phyloP scores from a whole-genome alignment of 2,888 invertebrate species.

The Eucriotettix oculatus region DNA sequence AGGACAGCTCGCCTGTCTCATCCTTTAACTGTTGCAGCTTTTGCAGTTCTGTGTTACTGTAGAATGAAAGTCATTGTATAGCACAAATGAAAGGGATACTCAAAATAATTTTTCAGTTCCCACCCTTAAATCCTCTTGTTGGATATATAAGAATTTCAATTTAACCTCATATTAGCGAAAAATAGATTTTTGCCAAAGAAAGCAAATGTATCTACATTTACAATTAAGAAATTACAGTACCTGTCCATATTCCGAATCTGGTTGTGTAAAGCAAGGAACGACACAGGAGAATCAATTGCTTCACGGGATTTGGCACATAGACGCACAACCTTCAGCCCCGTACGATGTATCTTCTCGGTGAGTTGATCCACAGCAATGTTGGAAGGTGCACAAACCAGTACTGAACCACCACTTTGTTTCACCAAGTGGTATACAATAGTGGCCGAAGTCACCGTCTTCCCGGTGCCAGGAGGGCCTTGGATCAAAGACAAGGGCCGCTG shows the following conservation, averaged over 20 bases:
- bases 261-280: constrained; percentile 90
- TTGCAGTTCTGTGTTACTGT: constrained; percentile 67
- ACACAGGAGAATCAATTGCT: constrained; percentile 94
- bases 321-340: constrained; percentile 83
- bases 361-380: constrained; percentile 99
- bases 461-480: constrained; percentile 94
- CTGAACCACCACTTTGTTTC: constrained; percentile 76
- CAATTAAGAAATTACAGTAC: constrained; percentile 15
- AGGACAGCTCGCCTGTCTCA: constrained; percentile 93
- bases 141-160: too few species aligned
- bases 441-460: constrained; percentile 98
- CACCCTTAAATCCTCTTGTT: too few species aligned
- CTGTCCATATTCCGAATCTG: constrained; percentile 92
- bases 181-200: too few species aligned
- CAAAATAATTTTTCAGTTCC: too few species aligned
- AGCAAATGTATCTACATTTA: too few species aligned
- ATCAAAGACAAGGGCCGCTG: constrained; percentile 91
- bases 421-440: constrained; percentile 97
- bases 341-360: constrained; percentile 95
- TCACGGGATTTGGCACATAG: constrained; percentile 96
- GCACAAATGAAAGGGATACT: too few species aligned
- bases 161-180: too few species aligned
- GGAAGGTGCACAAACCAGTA: constrained; percentile 95
- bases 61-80: not conserved
- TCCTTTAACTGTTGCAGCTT: constrained; percentile 94